Conservation (phyloP, 2,113 vertebrate genomes). For the Empidonax traillii region DNA sequence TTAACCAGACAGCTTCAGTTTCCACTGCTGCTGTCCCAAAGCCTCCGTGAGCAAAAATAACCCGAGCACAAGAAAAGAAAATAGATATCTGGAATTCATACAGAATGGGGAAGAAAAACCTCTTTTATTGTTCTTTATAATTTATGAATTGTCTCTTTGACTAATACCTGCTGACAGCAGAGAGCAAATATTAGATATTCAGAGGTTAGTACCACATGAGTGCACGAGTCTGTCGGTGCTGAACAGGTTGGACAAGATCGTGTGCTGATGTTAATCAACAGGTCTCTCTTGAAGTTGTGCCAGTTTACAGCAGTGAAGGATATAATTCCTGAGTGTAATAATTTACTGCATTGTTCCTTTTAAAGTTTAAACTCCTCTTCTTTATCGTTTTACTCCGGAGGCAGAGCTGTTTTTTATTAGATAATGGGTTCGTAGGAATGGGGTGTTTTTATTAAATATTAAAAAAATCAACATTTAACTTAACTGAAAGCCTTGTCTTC, state of each 20-base stretch:
- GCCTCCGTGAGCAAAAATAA: constrained; percentile 15
- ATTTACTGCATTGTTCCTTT: constrained; percentile 54
- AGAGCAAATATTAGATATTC: neutral
- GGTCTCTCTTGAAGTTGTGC: neutral
- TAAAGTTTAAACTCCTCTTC: constrained; percentile 61
- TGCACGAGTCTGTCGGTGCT: neutral
- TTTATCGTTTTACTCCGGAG: constrained; percentile 46
- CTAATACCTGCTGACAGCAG: constrained; percentile 36
- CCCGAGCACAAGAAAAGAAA: constrained; percentile 27
- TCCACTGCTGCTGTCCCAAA: constrained; percentile 30
- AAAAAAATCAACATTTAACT: constrained; percentile 53
- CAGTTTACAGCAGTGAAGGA: neutral
- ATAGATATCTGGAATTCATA: constrained; percentile 6
- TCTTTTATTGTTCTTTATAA: neutral
- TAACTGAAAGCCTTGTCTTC: constrained; percentile 41
- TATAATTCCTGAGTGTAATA: constrained; percentile 43
- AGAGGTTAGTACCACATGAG: neutral
- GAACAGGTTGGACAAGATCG: constrained; percentile 39
- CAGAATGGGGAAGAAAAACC: constrained; percentile 38
- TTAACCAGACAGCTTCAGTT: constrained; percentile 60
- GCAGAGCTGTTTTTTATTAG: constrained; percentile 41
- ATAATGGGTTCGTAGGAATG: constrained; percentile 47
- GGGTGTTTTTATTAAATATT: constrained; percentile 71
- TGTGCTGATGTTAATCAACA: neutral
- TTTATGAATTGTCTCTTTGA: constrained; percentile 4